These are phyloP conservation scores for Notocelia uddmanniana DNA, from an alignment of 2,888 invertebrate genomes.

Conservation along the genomic window DNA sequence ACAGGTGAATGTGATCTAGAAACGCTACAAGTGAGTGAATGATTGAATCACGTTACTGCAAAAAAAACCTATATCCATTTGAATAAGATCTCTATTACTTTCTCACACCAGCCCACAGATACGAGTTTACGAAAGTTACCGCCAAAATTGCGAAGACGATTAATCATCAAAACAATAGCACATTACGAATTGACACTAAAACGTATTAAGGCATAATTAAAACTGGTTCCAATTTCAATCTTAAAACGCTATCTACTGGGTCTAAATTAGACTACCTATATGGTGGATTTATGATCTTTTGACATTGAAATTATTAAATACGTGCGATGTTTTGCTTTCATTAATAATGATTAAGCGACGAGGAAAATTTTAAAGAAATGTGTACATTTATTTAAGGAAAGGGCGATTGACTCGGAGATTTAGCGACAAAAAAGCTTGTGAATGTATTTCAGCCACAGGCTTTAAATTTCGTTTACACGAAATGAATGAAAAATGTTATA, in stretches of 20 bases:
- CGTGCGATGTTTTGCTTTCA: conserved; percentile 12
- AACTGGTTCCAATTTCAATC: background rate
- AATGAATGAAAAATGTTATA: too few species aligned
- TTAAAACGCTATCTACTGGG: background rate
- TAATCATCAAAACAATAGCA: conserved; percentile 45
- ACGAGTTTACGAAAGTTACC: background rate
- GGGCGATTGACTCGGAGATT: background rate
- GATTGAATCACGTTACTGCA: background rate
- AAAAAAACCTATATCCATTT: background rate
- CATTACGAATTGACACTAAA: background rate
- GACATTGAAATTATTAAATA: background rate
- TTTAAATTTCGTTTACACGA: background rate
- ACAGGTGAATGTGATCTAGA: too few species aligned
- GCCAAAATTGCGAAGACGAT: conserved; percentile 17
- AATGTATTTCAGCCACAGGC: background rate
- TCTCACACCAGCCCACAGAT: background rate
- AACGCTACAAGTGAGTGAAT: background rate
- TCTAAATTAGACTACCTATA: background rate
- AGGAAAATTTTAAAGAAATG: background rate
- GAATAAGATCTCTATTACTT: background rate
- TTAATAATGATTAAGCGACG: conserved; percentile 15
- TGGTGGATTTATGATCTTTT: background rate
- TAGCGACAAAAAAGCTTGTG: background rate
- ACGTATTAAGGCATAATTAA: background rate
- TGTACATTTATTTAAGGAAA: background rate